Percentiles rank a stretch among this genome's conserved stretches.
Evolutionary conservation across 2,113 vertebrate genomes (phyloP).

Genomic region (Melanostigma gelatinosum): DNA sequence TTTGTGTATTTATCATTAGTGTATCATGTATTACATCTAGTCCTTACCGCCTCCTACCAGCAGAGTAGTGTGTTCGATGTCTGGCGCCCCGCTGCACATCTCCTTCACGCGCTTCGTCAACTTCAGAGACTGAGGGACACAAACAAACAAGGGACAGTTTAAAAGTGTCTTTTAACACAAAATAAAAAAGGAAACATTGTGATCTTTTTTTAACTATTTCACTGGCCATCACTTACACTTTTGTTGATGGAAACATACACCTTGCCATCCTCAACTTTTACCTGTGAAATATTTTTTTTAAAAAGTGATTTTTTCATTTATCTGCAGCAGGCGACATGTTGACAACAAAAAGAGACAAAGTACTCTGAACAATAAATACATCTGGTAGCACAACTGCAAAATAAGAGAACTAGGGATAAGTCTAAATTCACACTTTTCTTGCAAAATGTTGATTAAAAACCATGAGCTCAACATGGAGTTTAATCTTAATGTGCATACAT

Average conservation of each 20-base stretch:
- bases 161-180: background rate
- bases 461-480: background rate
- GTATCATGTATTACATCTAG: background rate
- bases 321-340: background rate
- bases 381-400: background rate
- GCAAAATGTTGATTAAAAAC: too few species aligned
- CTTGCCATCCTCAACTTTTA: constrained; percentile 83
- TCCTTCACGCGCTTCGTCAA: constrained; percentile 79
- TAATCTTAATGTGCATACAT: background rate
- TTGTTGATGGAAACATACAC: constrained; percentile 84
- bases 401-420: background rate
- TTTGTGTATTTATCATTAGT: background rate
- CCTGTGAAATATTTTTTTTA: constrained; percentile 72
- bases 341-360: background rate
- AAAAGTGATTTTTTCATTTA: background rate
- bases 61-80: constrained; percentile 72
- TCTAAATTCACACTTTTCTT: background rate
- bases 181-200: background rate
- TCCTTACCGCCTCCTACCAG: constrained; percentile 84
- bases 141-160: background rate
- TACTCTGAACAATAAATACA: background rate
- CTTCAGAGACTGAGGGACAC: constrained; percentile 77
- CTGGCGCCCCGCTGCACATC: constrained; percentile 77
- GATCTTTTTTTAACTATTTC: background rate
- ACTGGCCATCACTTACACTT: constrained; percentile 77